These are phyloP conservation scores for Chrysemys picta DNA, from an alignment of 2,113 vertebrate species.

Conservation along the genomic window DNA sequence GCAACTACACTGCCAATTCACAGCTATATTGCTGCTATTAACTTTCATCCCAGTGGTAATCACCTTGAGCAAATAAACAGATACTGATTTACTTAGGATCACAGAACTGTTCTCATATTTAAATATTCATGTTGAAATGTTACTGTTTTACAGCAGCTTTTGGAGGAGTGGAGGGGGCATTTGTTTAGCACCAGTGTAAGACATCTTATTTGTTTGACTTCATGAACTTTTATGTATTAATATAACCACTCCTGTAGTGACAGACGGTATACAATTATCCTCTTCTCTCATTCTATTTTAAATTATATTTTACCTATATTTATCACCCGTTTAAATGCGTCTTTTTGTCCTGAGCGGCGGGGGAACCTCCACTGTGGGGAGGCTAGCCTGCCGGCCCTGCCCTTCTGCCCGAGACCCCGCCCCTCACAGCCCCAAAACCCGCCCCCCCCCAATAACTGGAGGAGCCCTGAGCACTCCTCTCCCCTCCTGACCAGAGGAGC, in stretches of 20 bases:
- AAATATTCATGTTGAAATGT: not conserved
- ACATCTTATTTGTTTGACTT: not conserved
- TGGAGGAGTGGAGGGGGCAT: not conserved
- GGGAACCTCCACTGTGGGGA: too few relatives aligned
- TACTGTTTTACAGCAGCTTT: not conserved
- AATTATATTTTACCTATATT: not conserved
- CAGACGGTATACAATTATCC: not conserved
- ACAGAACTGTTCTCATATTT: not conserved
- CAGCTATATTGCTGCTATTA: not conserved
- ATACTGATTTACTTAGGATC: conserved; percentile 10
- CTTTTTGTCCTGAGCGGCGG: too few relatives aligned
- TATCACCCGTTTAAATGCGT: not conserved
- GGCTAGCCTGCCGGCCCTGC: too few relatives aligned
- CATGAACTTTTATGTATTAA: not conserved
- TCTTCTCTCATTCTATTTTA: not conserved
- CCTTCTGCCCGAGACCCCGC: too few relatives aligned
- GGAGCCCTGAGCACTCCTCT: too few relatives aligned
- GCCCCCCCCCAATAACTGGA: too few relatives aligned
- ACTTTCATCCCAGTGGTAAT: conserved; percentile 20
- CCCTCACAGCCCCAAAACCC: too few relatives aligned
- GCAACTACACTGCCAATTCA: not conserved
- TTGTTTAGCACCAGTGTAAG: not conserved
- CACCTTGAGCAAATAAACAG: conserved; percentile 23
- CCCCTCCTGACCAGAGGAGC: too few relatives aligned
- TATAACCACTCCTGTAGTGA: not conserved